Evolutionary conservation across 2,888 invertebrate species (phyloP).

Genomic region (Gerris lacustris): DNA sequence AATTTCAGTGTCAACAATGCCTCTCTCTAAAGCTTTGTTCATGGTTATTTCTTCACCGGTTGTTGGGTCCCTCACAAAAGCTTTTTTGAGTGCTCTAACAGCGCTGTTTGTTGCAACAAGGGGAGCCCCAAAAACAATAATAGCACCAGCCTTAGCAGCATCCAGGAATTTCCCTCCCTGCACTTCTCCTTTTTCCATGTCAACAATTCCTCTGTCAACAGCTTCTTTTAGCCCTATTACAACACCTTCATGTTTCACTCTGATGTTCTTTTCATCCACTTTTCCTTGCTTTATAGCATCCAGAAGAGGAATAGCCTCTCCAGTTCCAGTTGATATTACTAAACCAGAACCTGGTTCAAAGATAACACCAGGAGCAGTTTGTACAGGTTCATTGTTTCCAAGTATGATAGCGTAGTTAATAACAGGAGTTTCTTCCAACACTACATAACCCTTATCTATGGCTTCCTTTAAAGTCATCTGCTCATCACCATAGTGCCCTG

Average conservation of each 20-base stretch:
- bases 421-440: constrained; percentile 49
- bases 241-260: constrained; percentile 56
- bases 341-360: constrained; percentile 66
- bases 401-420: constrained; percentile 37
- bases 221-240: constrained; percentile 64
- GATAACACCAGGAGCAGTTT: constrained; percentile 58
- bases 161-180: constrained; percentile 56
- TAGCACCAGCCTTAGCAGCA: constrained; percentile 63
- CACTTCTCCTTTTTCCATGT: constrained; percentile 53
- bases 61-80: constrained; percentile 62
- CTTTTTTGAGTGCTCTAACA: constrained; percentile 29
- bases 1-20: constrained; percentile 35
- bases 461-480: constrained; percentile 62
- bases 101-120: constrained; percentile 36
- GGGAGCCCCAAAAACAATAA: constrained; percentile 63
- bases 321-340: constrained; percentile 53
- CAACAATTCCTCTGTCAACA: constrained; percentile 57
- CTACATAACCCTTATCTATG: constrained; percentile 50
- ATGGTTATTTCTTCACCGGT: constrained; percentile 63
- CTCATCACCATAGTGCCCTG: constrained; percentile 55
- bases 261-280: constrained; percentile 53
- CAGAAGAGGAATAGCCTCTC: constrained; percentile 56
- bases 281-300: constrained; percentile 64
- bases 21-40: constrained; percentile 25
- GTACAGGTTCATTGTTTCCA: constrained; percentile 47